A percentile compares a stretch with the other conserved stretches of the same genome.
phyloP scores from a whole-genome alignment of 2,113 vertebrate genomes.

The Nanger granti region DNA sequence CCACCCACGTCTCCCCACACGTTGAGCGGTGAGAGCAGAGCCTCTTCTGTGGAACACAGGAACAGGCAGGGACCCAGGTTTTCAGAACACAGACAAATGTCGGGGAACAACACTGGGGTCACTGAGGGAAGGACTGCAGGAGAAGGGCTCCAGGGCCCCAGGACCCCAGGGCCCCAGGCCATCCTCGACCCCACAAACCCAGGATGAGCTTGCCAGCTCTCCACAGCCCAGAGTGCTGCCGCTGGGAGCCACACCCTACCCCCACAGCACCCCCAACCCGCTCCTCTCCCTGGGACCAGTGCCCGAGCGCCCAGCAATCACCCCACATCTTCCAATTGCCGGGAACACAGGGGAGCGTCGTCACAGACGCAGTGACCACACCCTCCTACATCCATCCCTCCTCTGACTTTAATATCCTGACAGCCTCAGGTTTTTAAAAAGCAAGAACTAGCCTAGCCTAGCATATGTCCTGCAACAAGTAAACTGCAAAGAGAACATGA shows the following conservation, averaged over 20 bases:
- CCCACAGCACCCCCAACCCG: not conserved
- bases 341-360: not conserved
- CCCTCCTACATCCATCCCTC: not conserved
- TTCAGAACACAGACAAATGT: not conserved
- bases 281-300: not conserved
- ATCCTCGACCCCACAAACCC: not conserved
- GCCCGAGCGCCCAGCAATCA: not conserved
- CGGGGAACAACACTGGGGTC: not conserved
- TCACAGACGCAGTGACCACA: not conserved
- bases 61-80: not conserved
- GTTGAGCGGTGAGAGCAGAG: not conserved
- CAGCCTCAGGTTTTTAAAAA: not conserved
- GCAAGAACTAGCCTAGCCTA: not conserved
- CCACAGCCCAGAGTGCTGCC: not conserved
- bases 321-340: not conserved
- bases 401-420: not conserved
- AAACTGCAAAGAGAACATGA: not conserved
- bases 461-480: not conserved
- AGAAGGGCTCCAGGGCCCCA: not conserved
- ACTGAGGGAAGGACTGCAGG: not conserved
- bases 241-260: not conserved
- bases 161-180: too few relatives aligned
- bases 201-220: not conserved
- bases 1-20: not conserved
- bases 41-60: not conserved